Evolutionary conservation across 2,113 vertebrate species (phyloP), one percentile per base, ranked within the genome.

Genomic region (Percina caprodes): DNA sequence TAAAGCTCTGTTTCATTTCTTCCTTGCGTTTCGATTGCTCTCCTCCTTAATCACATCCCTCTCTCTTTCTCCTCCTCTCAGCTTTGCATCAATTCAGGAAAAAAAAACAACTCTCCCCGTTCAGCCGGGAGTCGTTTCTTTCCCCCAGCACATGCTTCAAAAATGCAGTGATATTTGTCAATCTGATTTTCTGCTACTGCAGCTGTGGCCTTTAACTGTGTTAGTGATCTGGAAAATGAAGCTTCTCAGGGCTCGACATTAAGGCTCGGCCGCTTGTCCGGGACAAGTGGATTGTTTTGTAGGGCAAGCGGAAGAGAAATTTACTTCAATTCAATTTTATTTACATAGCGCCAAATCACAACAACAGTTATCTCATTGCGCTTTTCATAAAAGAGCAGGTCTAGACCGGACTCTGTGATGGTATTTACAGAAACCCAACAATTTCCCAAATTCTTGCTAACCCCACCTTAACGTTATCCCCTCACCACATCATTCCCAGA

Each of bases 221-320:
- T 56, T 56, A 49, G 49, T 77, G 87, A 77, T 86, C 68, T 77
- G 60, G 71, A 84, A 87, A 84, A 86, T 84, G 12, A 79, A 62
- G 60, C 51, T 30, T 30, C 30, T 3, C 30, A 30, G 30, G 30
- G 30, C 3, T 30, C 30, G 30, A 30, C 30, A 30, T 30, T 30
- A 30, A 30, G 30, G 30, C 30, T 30, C 4, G 30, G 30, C 30
- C 30, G 4, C 2, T 30, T 3, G 30, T 30, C 30, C 30, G 3
- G 30, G 30, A 30, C 30, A 2, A 0, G 30, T 30, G 2, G 3
- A 30, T 30, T 30, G 3, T 2, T 30, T 30, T 30, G 30, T 30
- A 30, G 30, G 30, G 3, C 30, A 30, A 30, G 30, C 4, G 30
- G 30, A 30, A 30, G 30, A 30, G 30, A 30, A 30, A 30, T 30